Base-by-base conservation (phyloP, 2,888 invertebrate genomes). In the Microplitis manilae region DNA sequence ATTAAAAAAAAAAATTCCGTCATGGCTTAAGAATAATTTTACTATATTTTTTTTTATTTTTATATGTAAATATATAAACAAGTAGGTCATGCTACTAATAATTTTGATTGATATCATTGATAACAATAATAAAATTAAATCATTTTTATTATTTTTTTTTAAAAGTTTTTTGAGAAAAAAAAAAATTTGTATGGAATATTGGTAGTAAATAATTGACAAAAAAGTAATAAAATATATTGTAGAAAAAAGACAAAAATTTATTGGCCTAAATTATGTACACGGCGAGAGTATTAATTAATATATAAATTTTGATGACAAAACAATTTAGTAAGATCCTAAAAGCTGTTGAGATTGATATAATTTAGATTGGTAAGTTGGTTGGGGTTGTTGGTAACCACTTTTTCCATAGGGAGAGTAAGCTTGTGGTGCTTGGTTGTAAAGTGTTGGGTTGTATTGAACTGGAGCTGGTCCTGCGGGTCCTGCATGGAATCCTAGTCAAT, bases 181-280 rank as follows among this genome's bases (percentile, higher is more conserved):
- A 30, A 30, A 50, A 13, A 20, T 20, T 20, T 20, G 20, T 30
- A 30, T 30, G 30, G 30, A 30, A 30, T 30, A 30, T 5, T 4
- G 13, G 13, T 8, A 50, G 8, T 50, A 50, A 50, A 13, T 50
- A 50, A 50, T 50, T 9, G 13, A 50, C 2, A 13, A 50, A 9
- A 50, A 50, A 50, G 38, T 39, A 70, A 38, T 9, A 41, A 15
- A 13, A n/a, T 62, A 59, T 59, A 50, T 9, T 38, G 67, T 76
- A 84, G 78, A 85, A 86, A 20, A 86, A 73, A 73, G 69, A 71
- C 85, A 82, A 89, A 82, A 89, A 89, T 90, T 89, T 90, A 89
- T 89, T 88, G 83, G 83, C 84, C 89, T 89, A 89, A 84, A 87
- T 84, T 89, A 89, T 89, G 84, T 90, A 90, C 89, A 90, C 82